Base-by-base conservation (phyloP, 2,797 vertebrate species). In the Siniperca undulata region DNA sequence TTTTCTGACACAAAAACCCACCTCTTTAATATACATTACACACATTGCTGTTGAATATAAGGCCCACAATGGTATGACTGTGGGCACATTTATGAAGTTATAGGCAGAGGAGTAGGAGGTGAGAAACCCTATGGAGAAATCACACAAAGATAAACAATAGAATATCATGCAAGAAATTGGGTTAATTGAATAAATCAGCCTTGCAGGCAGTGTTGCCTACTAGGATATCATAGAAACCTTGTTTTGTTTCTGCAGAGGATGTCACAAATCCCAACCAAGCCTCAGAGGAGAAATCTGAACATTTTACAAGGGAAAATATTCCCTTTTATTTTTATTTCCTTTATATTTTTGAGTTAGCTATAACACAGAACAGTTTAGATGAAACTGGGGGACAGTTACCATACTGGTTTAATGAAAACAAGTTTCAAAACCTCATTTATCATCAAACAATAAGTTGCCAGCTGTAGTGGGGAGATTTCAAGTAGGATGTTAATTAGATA, bases 161-260 rank as follows among this genome's bases (percentile, higher is more conserved):
- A 86, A 80, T 59, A 66, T 80, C 22, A 70, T 19, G 3, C 30
- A 38, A 44, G 78, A 81, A 77, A 79, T 34, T 55, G 46, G 24
- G 24, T 62, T 85, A 78, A 89, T 83, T 87, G 24, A 89, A 89
- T 77, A 84, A 81, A 88, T 81, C 13, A 64, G 27, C 48, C 65
- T 71, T 70, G 44, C 72, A 64, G 77, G n/a, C 55, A 56, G 40
- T 20, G 22, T 24, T 77, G 62, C 46, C 58, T 38, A 11, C 27
- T 13, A 24, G 38, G 24, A 70, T 55, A 69, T 78, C 36, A 40
- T 52, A 79, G 62, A 71, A 76, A 62, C 27, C 12, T 74, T 55
- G 61, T 62, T 76, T 78, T 75, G 40, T 44, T 64, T 80, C 44
- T 48, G 46, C 38, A 73, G 30, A 73, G 27, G 24, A 74, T 24